phyloP scores from a whole-genome alignment of 2,113 vertebrate genomes.

The Bettongia penicillata region DNA sequence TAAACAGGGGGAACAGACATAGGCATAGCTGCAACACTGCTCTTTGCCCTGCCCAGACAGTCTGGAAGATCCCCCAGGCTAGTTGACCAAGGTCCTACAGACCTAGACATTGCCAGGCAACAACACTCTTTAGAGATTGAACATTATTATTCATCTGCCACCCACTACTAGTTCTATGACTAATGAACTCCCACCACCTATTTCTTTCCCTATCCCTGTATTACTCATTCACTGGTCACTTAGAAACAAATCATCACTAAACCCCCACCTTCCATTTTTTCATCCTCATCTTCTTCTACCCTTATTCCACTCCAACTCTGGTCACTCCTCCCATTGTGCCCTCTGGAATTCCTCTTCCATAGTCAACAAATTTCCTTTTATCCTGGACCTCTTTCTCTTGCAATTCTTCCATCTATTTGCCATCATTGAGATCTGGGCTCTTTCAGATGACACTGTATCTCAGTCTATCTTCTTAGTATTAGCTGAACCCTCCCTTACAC shows the following conservation, averaged over 20 bases:
- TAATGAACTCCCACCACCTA: neutral
- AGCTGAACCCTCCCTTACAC: neutral
- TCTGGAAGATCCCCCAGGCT: neutral
- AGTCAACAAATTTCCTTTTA: neutral
- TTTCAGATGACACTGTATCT: neutral
- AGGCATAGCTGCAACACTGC: neutral
- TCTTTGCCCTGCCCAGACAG: neutral
- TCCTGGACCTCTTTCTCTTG: neutral
- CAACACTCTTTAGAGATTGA: neutral
- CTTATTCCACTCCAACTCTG: neutral
- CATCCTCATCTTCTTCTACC: neutral
- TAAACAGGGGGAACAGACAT: neutral
- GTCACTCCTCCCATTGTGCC: neutral
- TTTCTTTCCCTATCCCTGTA: neutral
- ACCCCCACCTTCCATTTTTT: neutral
- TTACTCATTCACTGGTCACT: neutral
- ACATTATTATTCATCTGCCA: neutral
- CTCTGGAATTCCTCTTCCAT: neutral
- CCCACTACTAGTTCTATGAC: neutral
- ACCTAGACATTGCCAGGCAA: neutral
- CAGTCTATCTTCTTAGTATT: neutral
- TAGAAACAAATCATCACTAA: neutral
- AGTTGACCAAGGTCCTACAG: neutral
- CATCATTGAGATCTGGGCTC: neutral
- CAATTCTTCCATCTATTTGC: neutral